Evolutionary conservation across 2,113 vertebrate genomes (phyloP).

Genomic region (Semnornis frantzii): DNA sequence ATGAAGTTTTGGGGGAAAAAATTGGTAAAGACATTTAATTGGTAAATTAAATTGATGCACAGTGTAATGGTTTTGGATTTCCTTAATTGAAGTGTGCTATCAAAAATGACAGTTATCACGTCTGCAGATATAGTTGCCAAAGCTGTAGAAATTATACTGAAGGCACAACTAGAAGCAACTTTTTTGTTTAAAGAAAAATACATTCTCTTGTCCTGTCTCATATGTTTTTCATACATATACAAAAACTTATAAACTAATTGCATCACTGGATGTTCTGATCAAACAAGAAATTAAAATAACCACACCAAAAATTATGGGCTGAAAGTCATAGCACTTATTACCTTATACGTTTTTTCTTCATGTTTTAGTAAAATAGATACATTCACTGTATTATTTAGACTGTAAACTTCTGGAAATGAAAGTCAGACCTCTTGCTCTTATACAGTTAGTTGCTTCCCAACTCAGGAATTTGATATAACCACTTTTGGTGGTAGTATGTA

Average conservation of each 20-base stretch:
- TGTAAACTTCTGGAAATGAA: not conserved
- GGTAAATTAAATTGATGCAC: not conserved
- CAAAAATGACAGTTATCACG: not conserved
- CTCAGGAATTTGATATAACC: too few relatives aligned
- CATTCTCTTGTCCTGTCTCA: not conserved
- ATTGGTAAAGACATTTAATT: constrained; percentile 17
- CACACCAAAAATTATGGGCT: not conserved
- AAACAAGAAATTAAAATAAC: not conserved
- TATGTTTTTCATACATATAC: not conserved
- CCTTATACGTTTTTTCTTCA: not conserved
- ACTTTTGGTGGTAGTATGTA: too few relatives aligned
- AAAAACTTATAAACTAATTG: not conserved
- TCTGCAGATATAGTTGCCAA: not conserved
- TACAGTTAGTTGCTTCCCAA: not conserved
- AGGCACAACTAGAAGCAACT: not conserved
- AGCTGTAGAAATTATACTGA: not conserved
- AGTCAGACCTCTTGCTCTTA: not conserved
- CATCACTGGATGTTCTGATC: not conserved
- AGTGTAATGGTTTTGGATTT: not conserved
- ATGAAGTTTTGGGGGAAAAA: not conserved
- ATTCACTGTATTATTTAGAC: not conserved
- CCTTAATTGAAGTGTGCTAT: not conserved
- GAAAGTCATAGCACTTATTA: not conserved
- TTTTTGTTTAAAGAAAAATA: not conserved
- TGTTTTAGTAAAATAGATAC: not conserved